These are phyloP conservation scores for Myotis myotis DNA, from an alignment of 2,797 vertebrate genomes.

Conservation along the genomic window DNA sequence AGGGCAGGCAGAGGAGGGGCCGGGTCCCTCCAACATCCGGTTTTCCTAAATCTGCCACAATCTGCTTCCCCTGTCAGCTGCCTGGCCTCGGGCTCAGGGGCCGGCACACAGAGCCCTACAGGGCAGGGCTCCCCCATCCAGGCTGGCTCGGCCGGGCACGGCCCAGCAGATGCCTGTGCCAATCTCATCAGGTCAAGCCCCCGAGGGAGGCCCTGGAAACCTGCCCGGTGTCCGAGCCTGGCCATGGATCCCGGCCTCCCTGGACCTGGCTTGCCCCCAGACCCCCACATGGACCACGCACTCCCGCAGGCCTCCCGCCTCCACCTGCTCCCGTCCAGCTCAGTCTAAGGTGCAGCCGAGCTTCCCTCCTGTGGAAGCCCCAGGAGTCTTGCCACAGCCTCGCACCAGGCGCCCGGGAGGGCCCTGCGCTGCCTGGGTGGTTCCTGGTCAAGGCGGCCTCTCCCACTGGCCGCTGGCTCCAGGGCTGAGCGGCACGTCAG, in stretches of 20 bases:
- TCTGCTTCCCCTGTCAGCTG: not conserved
- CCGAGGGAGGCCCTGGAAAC: not conserved
- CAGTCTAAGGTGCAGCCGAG: not conserved
- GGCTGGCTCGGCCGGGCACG: not conserved
- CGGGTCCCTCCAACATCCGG: not conserved
- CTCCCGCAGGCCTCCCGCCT: not conserved
- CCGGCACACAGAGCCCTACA: not conserved
- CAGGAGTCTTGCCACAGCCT: not conserved
- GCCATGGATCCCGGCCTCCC: not conserved
- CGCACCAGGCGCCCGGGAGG: not conserved
- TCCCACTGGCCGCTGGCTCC: not conserved
- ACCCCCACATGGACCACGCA: no score
- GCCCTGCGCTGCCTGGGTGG: no score
- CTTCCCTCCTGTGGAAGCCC: not conserved
- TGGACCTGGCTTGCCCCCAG: not conserved
- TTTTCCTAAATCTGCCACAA: not conserved
- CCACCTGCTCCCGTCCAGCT: not conserved
- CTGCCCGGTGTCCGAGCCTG: not conserved
- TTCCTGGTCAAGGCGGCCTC: not conserved
- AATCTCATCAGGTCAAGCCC: not conserved
- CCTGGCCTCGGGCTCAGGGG: not conserved
- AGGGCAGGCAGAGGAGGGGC: not conserved
- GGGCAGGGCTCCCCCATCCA: not conserved
- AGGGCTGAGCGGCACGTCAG: not conserved
- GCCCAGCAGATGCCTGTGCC: not conserved